Evolutionary conservation across 1,140 invertebrate species (phyloP).

Genomic region (Oreohelix idahoensis): DNA sequence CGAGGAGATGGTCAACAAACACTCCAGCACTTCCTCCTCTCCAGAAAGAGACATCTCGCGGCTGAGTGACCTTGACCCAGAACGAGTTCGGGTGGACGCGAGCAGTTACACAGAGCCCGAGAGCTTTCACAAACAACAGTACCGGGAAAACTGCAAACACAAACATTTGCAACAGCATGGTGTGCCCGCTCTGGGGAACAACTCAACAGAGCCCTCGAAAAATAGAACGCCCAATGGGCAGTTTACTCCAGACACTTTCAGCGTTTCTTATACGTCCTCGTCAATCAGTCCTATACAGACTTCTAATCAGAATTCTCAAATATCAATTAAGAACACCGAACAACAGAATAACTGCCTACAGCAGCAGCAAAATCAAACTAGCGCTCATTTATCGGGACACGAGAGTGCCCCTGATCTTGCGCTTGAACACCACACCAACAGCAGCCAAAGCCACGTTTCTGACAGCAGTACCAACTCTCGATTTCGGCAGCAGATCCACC

Average conservation of each 20-base stretch:
- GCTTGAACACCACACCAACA: background rate
- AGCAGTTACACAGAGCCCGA: background rate
- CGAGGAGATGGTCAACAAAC: slow-evolving; percentile 44
- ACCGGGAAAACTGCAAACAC: background rate
- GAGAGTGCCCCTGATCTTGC: background rate
- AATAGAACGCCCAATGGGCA: background rate
- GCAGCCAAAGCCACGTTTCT: background rate
- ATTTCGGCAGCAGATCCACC: background rate
- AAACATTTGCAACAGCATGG: background rate
- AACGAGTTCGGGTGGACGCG: background rate
- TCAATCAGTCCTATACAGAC: background rate
- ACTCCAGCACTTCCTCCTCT: background rate
- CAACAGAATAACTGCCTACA: background rate
- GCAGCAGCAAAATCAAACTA: background rate
- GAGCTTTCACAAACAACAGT: background rate
- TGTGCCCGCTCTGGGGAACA: background rate
- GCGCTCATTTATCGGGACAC: background rate
- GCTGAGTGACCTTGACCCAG: background rate
- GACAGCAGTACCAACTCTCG: background rate
- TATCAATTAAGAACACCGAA: background rate
- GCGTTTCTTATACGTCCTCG: background rate
- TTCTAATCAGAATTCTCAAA: background rate
- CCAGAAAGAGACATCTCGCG: slow-evolving; percentile 8
- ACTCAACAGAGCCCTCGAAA: background rate
- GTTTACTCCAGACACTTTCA: background rate